Percentiles rank a stretch among this genome's conserved stretches.
Evolutionary conservation across 2,888 invertebrate species (phyloP).

Genomic region (Eupithecia subumbrata): DNA sequence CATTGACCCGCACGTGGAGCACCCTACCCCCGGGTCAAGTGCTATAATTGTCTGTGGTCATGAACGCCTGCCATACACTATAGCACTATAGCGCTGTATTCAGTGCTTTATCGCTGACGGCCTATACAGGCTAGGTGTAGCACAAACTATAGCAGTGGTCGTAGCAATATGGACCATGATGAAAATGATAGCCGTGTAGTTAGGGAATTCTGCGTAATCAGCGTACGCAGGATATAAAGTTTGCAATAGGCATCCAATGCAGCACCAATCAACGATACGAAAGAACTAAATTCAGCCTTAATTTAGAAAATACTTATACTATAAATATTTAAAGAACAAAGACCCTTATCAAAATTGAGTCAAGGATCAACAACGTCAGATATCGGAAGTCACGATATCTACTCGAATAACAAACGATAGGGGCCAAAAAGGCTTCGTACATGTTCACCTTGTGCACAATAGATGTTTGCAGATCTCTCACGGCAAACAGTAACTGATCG

Average conservation of each 20-base stretch:
- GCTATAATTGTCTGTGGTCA: constrained; percentile 66
- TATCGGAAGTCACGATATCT: constrained; percentile 37
- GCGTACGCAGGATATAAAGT: background rate
- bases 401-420: constrained; percentile 45
- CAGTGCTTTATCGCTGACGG: constrained; percentile 31
- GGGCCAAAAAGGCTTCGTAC: constrained; percentile 51
- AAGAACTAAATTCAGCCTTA: background rate
- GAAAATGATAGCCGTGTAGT: background rate
- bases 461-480: constrained; percentile 67
- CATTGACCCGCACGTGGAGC: constrained; percentile 58
- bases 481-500: constrained; percentile 66
- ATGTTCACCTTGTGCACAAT: constrained; percentile 60
- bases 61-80: constrained; percentile 37
- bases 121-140: background rate
- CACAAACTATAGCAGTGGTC: background rate
- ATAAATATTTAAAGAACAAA: background rate
- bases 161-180: background rate
- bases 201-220: background rate
- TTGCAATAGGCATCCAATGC: background rate
- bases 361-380: constrained; percentile 38
- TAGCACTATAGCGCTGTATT: constrained; percentile 32
- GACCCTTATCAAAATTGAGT: constrained; percentile 25
- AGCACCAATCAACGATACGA: background rate
- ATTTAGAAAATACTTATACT: background rate
- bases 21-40: constrained; percentile 69